phyloP scores from a whole-genome alignment of 2,113 vertebrate species.

The Oenanthe melanoleuca region DNA sequence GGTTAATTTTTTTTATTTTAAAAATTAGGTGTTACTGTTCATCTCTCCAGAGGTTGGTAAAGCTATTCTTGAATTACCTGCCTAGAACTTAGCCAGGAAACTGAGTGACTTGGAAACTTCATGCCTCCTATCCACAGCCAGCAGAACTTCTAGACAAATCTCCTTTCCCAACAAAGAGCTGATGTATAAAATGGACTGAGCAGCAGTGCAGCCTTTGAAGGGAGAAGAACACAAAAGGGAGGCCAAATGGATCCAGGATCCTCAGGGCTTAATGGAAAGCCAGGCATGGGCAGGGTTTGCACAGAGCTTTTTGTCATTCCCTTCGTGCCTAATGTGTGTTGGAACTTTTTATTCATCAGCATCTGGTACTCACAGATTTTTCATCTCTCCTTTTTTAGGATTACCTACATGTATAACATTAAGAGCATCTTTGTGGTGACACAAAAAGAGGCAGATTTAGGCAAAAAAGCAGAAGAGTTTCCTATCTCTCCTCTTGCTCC shows the following conservation, averaged over 20 bases:
- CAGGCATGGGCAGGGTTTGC: neutral
- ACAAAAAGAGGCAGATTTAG: neutral
- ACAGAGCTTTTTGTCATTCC: neutral
- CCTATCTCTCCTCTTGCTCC: neutral
- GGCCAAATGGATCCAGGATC: neutral
- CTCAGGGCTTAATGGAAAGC: neutral
- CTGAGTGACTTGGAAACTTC: neutral
- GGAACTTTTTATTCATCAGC: neutral
- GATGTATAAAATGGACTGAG: neutral
- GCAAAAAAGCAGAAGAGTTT: neutral
- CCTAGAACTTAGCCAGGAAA: neutral
- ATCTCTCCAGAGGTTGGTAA: neutral
- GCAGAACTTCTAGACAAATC: neutral
- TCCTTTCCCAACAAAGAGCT: neutral
- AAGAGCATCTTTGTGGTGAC: neutral
- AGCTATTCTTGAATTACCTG: neutral
- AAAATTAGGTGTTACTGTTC: neutral
- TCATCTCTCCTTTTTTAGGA: neutral
- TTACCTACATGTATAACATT: neutral
- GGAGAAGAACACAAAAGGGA: neutral
- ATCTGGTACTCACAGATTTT: neutral
- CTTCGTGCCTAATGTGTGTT: fast-evolving
- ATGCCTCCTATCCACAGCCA: neutral
- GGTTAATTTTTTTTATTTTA: neutral
- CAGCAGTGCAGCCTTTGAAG: neutral